These are phyloP conservation scores for human (Homo sapiens) DNA, from an alignment of 2,113 vertebrate genomes.

Conservation along the genomic window DNA sequence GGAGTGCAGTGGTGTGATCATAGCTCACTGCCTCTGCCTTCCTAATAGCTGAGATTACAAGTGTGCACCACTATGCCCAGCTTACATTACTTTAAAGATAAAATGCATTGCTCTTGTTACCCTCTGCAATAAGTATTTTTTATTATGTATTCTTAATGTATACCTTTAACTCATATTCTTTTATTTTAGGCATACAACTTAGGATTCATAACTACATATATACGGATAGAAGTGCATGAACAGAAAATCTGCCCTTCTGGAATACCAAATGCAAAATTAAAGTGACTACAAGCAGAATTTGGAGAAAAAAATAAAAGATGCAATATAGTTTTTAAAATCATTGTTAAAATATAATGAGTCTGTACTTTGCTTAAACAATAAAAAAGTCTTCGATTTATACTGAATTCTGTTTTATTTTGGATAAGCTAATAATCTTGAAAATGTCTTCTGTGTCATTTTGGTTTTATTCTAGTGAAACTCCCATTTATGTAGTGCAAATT, in stretches of 20 bases:
- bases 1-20: no score
- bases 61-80: no score
- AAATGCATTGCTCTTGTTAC: background rate
- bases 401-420: background rate
- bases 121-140: background rate
- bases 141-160: conserved; percentile 45
- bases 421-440: background rate
- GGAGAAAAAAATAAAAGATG: background rate
- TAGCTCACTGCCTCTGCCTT: no score
- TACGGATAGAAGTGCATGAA: conserved; percentile 26
- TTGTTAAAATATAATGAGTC: conserved; percentile 6
- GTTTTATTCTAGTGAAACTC: background rate
- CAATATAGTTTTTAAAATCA: background rate
- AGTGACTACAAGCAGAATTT: background rate
- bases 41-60: no score
- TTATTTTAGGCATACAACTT: conserved; percentile 35
- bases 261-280: conserved; percentile 34
- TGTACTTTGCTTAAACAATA: background rate
- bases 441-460: background rate
- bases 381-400: background rate
- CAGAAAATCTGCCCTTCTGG: conserved; percentile 6
- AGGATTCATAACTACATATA: background rate
- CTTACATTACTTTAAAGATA: background rate
- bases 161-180: conserved; percentile 57
- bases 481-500: background rate